Percentiles rank a stretch among this genome's conserved stretches.
Conservation (phyloP, 2,888 invertebrate species). For the Oscheius sp. region DNA sequence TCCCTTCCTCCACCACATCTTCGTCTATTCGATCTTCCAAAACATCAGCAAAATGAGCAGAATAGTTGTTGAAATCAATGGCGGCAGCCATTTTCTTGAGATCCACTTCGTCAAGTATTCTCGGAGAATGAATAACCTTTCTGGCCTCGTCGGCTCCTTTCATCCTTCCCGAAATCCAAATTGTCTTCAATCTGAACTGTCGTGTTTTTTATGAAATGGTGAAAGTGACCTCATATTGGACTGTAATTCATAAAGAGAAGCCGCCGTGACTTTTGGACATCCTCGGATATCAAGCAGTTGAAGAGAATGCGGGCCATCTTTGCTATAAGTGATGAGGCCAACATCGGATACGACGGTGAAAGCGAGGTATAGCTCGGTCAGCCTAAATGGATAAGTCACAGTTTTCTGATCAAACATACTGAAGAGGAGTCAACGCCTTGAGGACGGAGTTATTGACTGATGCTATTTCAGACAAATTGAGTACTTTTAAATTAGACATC, state of each 20-base stretch:
- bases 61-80: conserved; percentile 11
- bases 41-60: conserved; percentile 19
- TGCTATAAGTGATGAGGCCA: not conserved
- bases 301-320: not conserved
- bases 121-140: not conserved
- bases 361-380: conserved; percentile 12
- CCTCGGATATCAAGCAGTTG: conserved; percentile 15
- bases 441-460: conserved; percentile 16
- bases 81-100: conserved; percentile 15
- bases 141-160: conserved; percentile 7
- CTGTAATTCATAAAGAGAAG: not conserved
- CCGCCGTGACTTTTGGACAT: conserved; percentile 10
- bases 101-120: conserved; percentile 16
- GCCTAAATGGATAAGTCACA: not conserved
- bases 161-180: conserved; percentile 27
- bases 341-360: conserved; percentile 10
- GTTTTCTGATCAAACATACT: not conserved
- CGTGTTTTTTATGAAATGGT: not conserved
- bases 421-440: not conserved
- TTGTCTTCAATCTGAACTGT: conserved; percentile 1
- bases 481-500: not conserved
- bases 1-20: no score
- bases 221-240: not conserved
- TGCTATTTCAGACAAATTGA: conserved; percentile 23
- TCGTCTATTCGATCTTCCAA: not conserved